Percentiles rank a stretch among this genome's conserved stretches.
These are phyloP conservation scores for Patella depressa DNA, from an alignment of 2,888 invertebrate genomes.

Conservation along the genomic window DNA sequence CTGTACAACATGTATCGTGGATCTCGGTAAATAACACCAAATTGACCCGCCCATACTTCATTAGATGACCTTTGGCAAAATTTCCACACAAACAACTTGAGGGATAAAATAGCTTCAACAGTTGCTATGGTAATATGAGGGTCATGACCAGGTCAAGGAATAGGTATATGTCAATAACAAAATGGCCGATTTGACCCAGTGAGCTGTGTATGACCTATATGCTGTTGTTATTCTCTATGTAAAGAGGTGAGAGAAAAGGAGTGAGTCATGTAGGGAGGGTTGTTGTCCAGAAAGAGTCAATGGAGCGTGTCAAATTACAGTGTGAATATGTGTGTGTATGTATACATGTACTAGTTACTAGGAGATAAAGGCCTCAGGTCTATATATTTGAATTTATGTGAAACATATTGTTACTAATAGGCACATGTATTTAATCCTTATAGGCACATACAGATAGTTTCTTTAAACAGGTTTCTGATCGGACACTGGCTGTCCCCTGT, in stretches of 20 bases:
- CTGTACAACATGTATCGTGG: background rate
- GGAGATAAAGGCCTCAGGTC: no score
- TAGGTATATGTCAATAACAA: slow-evolving; percentile 15
- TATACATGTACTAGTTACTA: no score
- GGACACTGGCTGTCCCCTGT: no score
- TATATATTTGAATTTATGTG: no score
- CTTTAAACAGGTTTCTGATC: no score
- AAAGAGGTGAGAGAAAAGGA: background rate
- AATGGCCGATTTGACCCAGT: slow-evolving; percentile 10
- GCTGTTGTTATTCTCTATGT: no score
- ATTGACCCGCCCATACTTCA: background rate
- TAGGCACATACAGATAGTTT: no score
- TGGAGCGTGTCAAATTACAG: no score
- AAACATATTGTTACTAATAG: no score
- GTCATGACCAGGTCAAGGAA: slow-evolving; percentile 19
- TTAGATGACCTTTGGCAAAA: slow-evolving; percentile 6
- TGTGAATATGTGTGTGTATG: no score
- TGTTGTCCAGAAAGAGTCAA: background rate
- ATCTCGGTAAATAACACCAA: background rate
- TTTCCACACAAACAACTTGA: slow-evolving; percentile 7
- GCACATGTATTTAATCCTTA: no score
- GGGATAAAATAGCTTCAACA: slow-evolving; percentile 1
- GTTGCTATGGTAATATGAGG: slow-evolving; percentile 8
- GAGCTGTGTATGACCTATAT: slow-evolving; percentile 1
- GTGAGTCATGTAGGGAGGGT: background rate